phyloP scores from a whole-genome alignment of 2,888 invertebrate genomes.

The Eurois occulta region DNA sequence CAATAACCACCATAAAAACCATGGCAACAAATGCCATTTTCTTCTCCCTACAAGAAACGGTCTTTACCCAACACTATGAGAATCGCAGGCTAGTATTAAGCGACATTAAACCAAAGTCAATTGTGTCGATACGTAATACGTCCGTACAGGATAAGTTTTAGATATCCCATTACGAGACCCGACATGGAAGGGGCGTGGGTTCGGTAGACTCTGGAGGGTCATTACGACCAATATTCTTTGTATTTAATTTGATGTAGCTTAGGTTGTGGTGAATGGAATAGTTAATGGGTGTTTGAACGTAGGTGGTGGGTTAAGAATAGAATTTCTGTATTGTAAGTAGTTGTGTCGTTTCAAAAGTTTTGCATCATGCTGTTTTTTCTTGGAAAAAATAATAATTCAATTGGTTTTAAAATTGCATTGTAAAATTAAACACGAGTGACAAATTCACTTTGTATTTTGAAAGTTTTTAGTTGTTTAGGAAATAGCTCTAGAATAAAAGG shows the following conservation, averaged over 20 bases:
- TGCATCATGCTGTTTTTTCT: neutral
- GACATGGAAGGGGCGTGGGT: constrained; percentile 80
- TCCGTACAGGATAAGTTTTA: constrained; percentile 59
- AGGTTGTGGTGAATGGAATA: constrained; percentile 32
- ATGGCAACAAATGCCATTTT: neutral
- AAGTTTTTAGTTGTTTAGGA: neutral
- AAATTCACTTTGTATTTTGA: neutral
- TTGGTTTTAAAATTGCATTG: neutral
- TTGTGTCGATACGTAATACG: constrained; percentile 47
- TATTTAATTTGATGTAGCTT: constrained; percentile 60
- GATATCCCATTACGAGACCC: constrained; percentile 74
- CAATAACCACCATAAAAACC: neutral
- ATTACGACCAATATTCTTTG: constrained; percentile 70
- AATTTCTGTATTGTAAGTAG: neutral
- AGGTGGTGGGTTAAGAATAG: constrained; percentile 3
- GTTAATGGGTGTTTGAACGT: constrained; percentile 45
- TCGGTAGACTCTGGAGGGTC: constrained; percentile 60
- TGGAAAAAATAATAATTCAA: neutral
- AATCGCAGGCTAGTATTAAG: constrained; percentile 17
- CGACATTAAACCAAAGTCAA: constrained; percentile 38
- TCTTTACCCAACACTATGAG: neutral
- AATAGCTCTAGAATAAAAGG: neutral
- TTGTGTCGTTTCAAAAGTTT: neutral
- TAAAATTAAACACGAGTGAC: neutral
- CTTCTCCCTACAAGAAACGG: neutral